These are phyloP conservation scores for Tachuris rubrigastra DNA, from an alignment of 2,113 vertebrate species.

Conservation along the genomic window DNA sequence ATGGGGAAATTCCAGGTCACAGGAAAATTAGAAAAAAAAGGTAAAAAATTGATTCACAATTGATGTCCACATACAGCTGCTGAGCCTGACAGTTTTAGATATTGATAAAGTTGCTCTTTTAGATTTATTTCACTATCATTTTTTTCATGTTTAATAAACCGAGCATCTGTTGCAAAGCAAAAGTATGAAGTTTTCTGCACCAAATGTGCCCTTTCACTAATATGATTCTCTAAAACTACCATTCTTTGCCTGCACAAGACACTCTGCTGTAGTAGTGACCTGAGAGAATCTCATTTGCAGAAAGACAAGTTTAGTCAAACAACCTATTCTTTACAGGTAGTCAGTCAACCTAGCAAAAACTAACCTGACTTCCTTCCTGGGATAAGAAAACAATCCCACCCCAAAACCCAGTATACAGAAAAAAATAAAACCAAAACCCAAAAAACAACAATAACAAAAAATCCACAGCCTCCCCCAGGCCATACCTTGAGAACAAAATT, in stretches of 20 bases:
- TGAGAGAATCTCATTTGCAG: not conserved
- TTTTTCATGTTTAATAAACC: not conserved
- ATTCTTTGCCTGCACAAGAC: not conserved
- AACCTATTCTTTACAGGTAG: not conserved
- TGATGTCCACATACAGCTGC: not conserved
- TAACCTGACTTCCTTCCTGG: not conserved
- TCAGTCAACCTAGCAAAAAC: not conserved
- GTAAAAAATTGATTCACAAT: not conserved
- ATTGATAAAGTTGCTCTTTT: not conserved
- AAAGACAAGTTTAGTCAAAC: not conserved
- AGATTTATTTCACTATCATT: not conserved
- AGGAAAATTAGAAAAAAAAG: not conserved
- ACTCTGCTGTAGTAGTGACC: not conserved
- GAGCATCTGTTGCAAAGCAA: not conserved
- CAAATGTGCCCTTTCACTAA: not conserved
- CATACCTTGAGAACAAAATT: not conserved
- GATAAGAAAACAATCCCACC: not conserved
- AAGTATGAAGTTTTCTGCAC: not conserved
- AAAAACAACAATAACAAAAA: no score
- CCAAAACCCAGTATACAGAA: not conserved
- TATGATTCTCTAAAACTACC: not conserved
- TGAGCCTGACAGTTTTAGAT: not conserved
- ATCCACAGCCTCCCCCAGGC: rapidly evolving
- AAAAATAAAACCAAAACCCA: no score
- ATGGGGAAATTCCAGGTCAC: not conserved